These are phyloP conservation scores for Aurelia coerulea DNA, from an alignment of 30 jellyfish, hydroid and myxozoan genomes.

Conservation along the genomic window DNA sequence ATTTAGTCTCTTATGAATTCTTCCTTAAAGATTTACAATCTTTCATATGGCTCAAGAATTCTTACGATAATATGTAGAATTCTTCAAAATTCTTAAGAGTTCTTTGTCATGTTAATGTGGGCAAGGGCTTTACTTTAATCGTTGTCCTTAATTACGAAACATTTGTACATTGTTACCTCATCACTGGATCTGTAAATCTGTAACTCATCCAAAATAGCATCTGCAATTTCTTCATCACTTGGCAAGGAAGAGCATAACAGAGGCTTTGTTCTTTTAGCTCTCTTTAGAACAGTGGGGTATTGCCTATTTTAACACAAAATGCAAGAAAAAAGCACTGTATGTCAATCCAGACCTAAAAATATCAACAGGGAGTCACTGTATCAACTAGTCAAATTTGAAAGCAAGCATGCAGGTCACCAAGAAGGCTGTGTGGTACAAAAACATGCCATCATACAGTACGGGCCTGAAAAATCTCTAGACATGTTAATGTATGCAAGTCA, in stretches of 20 bases:
- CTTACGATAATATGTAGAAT: too few relatives aligned
- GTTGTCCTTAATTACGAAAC: too few relatives aligned
- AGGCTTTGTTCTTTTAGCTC: slow-evolving; percentile 15
- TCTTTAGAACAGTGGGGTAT: slow-evolving; percentile 48
- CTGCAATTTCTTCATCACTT: slow-evolving; percentile 48
- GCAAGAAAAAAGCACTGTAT: neutral
- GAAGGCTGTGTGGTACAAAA: neutral
- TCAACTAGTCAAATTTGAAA: neutral
- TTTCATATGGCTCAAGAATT: too few relatives aligned
- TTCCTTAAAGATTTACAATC: too few relatives aligned
- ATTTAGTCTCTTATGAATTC: too few relatives aligned
- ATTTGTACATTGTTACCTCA: slow-evolving; percentile 12
- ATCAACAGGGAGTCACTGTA: neutral
- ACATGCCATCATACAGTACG: too few relatives aligned
- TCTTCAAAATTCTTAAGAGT: too few relatives aligned
- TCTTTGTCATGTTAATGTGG: too few relatives aligned
- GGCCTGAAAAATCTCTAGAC: too few relatives aligned
- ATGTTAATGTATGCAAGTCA: too few relatives aligned
- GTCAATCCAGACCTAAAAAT: too few relatives aligned
- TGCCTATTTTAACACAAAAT: slow-evolving; percentile 2
- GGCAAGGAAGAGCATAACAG: slow-evolving; percentile 34
- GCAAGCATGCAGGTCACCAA: neutral
- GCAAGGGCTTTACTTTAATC: too few relatives aligned
- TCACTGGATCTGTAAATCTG: slow-evolving; percentile 51
- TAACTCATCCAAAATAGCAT: slow-evolving; percentile 48